Evolutionary conservation across 2,113 vertebrate species (phyloP), one percentile per base, ranked within the genome.

Genomic region (Saguinus midas): DNA sequence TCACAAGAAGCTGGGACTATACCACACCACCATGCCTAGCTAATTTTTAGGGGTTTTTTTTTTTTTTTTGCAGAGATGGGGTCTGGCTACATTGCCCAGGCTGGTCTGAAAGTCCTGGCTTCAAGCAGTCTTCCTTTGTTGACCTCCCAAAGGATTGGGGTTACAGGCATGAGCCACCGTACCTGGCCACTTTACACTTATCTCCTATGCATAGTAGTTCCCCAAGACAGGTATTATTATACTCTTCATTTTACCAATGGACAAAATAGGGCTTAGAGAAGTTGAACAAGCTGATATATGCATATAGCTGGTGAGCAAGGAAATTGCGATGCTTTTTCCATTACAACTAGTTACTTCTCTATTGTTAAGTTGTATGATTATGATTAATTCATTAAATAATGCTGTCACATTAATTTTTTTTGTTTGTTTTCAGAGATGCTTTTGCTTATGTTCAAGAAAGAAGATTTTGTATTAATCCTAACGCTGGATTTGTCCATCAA

Each of bases 381-480:
- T 91, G 43, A 61, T 94, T 64, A 57, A 86, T 91, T 96, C 16
- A 80, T 97, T 27, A 96, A 78, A 35, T 70, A 73, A 80, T 78
- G 81, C 13, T 55, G 57, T 84, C 23, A 11, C 23, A 40, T 82
- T 93, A 84, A 82, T 40, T 97, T 95, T 91, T 16, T 95, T n/a
- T 97, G 79, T 72, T 8, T 97, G 35, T 94, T 96, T 93, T 57
- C 91, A 99, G 99, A 98, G 99, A 99, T 91, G 99, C 99, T 18
- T 99, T 99, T 99, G 99, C 99, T 97, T 99, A 99, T 37, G 99
- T 99, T 94, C 99, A 99, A 98, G 99, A 99, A 98, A 99, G 99
- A 96, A 99, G 99, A 98, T 99, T 99, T 98, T 99, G 99, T 99
- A 99, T 99, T 98, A 99, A 99, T 98, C 99, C 99, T 87, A 99